Evolutionary conservation across 1,140 invertebrate species (phyloP).

Genomic region (Plectrocnemia conspersa): DNA sequence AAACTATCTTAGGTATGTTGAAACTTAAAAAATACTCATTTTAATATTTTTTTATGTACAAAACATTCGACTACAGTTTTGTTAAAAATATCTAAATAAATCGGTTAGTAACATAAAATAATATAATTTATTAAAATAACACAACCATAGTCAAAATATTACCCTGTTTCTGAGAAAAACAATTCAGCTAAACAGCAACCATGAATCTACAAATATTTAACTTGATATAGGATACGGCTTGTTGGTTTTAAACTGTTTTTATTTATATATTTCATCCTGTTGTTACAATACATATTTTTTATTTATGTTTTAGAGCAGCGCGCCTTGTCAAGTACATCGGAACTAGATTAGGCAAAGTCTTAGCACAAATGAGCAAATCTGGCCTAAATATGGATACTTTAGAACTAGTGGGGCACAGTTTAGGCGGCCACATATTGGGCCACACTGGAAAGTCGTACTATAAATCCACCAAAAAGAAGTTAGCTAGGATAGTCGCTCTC

Average conservation of each 20-base stretch:
- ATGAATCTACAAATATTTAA: too few species aligned
- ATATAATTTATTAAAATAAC: neutral
- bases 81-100: too few species aligned
- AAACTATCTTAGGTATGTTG: conserved; percentile 24
- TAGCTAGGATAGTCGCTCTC: conserved; percentile 19
- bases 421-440: conserved; percentile 26
- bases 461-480: conserved; percentile 12
- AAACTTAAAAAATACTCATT: neutral
- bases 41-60: neutral
- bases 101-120: too few species aligned
- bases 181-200: neutral
- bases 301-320: conserved; percentile 19
- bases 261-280: too few species aligned
- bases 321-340: conserved; percentile 17
- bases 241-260: too few species aligned
- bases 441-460: conserved; percentile 20
- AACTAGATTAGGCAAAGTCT: conserved; percentile 13
- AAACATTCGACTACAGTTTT: too few species aligned
- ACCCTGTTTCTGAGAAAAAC: neutral
- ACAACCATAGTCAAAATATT: neutral
- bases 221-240: too few species aligned
- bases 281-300: too few species aligned
- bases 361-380: conserved; percentile 16
- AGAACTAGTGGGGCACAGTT: conserved; percentile 22
- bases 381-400: conserved; percentile 17